Percentiles rank a stretch among this genome's conserved stretches.
phyloP scores from a whole-genome alignment of 2,797 vertebrate species.

The Malurus splendens region DNA sequence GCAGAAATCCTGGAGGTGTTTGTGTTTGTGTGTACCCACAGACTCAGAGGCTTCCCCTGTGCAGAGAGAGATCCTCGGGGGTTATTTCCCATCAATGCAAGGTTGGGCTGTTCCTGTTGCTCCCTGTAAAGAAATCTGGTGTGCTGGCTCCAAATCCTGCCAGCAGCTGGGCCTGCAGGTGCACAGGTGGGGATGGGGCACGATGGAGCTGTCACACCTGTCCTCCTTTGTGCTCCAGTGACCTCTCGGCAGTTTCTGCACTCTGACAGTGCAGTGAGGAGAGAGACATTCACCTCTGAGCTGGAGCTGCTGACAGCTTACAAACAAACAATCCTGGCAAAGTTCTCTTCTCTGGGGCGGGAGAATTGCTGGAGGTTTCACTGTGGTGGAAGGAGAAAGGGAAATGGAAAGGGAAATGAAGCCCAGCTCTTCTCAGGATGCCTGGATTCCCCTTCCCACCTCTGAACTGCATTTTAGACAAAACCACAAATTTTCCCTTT shows the following conservation, averaged over 20 bases:
- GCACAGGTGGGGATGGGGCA: fast-evolving
- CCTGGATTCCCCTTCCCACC: neutral
- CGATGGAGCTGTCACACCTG: neutral
- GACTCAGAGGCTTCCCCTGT: neutral
- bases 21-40: neutral
- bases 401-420: neutral
- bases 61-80: neutral
- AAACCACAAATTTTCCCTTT: neutral
- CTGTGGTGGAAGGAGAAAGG: neutral
- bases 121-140: neutral
- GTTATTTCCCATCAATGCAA: neutral
- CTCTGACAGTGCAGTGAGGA: neutral
- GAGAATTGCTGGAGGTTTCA: neutral
- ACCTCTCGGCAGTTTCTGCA: neutral
- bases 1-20: neutral
- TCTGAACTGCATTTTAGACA: neutral
- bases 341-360: neutral
- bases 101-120: neutral
- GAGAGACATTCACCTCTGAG: neutral
- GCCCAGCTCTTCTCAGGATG: neutral
- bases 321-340: neutral
- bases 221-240: neutral
- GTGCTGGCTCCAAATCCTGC: neutral
- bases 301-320: neutral
- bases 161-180: neutral